Evolutionary conservation across 2,888 invertebrate species (phyloP), one percentile per base, ranked within the genome.

Genomic region (Patella pellucida): DNA sequence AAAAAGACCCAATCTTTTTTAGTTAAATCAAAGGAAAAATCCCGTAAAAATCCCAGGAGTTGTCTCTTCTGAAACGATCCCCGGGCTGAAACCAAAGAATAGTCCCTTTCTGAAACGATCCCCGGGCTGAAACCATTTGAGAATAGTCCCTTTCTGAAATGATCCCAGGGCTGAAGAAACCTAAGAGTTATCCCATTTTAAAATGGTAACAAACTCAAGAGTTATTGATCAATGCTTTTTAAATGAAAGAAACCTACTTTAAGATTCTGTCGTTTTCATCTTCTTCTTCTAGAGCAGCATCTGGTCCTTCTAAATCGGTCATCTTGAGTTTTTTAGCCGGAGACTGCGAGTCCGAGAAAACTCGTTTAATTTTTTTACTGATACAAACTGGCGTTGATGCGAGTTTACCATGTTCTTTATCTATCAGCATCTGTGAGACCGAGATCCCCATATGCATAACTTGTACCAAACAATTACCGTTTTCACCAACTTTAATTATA

Each of bases 371-470:
- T 31, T 79, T 82, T 27, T 75, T 80, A 50, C 80, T 82, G 68
- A 84, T 76, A 14, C 78, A 72, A 23, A 82, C 70, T 11, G 84
- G 84, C 11, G 83, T 83, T 50, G 83, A 78, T 15, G 80, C 68
- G 14, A 80, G 75, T 12, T 82, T 80, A 14, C 82, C 84, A 23
- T 81, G 73, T 11, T 82, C 79, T 75, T 80, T 83, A 56, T 84
- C 79, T 9, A 85, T 75, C 51, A 88, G 76, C 27, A 54, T 76
- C 67, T 85, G 78, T 71, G 82, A 79, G 15, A 88, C 71, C 4
- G 84, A 84, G n/a, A 86, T 83, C 5, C 87, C 88, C 82, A 86
- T 82, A 72, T 86, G 82, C 23, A 86, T 75, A 12, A 88, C 79
- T 31, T 85, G 82, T 2, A 88, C 84, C 23, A 80, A 77, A 74